These are phyloP conservation scores for Atractosteus spatula DNA, from an alignment of 2,113 vertebrate species.

Conservation along the genomic window DNA sequence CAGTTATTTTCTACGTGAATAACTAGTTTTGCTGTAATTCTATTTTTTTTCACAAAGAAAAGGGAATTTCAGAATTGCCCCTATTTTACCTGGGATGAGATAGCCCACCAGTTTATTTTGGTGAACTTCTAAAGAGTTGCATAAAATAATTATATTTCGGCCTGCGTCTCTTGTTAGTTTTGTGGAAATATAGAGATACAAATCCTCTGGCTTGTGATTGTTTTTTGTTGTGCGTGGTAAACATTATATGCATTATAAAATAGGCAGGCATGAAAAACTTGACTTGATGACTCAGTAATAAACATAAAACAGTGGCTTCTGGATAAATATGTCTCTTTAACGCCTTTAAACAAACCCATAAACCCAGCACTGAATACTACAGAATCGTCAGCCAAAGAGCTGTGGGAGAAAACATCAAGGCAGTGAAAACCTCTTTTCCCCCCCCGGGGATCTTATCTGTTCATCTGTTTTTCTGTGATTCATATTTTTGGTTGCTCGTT, in stretches of 20 bases:
- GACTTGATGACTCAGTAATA: not conserved
- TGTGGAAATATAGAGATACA: constrained; percentile 1
- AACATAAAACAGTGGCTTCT: too few species aligned
- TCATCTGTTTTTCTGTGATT: not conserved
- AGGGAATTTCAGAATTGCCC: too few species aligned
- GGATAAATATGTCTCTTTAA: not conserved
- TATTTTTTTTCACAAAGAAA: too few species aligned
- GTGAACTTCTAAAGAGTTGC: not conserved
- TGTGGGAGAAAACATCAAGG: constrained; percentile 1
- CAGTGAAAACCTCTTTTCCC: not conserved
- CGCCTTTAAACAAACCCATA: not conserved
- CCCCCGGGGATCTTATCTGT: not conserved
- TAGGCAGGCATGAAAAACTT: not conserved
- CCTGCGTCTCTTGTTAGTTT: too few species aligned
- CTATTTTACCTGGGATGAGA: not conserved
- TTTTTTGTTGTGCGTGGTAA: not conserved
- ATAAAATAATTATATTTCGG: too few species aligned
- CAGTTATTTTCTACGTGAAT: too few species aligned
- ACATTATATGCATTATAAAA: not conserved
- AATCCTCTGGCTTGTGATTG: constrained; percentile 1
- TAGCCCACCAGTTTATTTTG: not conserved
- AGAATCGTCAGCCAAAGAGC: not conserved
- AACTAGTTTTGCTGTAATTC: too few species aligned
- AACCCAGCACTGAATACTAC: not conserved
- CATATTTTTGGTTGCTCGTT: constrained; percentile 16